A percentile compares a stretch with the other conserved stretches of the same genome.
Evolutionary conservation across 2,113 vertebrate species (phyloP).

Genomic region (Phocoena sinus): DNA sequence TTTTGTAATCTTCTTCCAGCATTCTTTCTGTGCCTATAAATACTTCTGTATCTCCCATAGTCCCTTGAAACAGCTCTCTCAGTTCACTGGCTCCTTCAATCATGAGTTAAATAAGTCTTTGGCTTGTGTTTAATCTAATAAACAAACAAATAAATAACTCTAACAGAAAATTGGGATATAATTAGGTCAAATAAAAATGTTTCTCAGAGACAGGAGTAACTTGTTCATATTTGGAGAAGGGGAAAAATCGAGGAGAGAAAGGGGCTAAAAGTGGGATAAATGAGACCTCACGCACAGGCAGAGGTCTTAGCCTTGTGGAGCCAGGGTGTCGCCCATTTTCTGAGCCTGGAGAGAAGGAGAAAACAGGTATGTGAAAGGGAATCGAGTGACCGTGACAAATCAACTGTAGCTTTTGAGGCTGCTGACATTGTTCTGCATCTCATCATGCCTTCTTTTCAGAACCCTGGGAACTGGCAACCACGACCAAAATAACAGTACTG

Average conservation of each 20-base stretch:
- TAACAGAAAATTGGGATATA: neutral
- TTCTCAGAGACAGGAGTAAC: neutral
- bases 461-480: neutral
- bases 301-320: neutral
- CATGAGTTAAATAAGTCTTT: neutral
- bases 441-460: neutral
- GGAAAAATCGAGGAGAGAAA: neutral
- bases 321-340: neutral
- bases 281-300: neutral
- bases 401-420: neutral
- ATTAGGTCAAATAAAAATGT: neutral
- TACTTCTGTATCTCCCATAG: neutral
- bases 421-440: neutral
- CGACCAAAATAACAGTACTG: neutral
- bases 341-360: neutral
- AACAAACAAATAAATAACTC: neutral
- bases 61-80: neutral
- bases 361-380: neutral
- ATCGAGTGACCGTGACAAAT: neutral
- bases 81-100: neutral
- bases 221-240: neutral
- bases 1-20: neutral
- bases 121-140: neutral
- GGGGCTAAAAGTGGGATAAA: neutral
- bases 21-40: neutral